Base-by-base conservation (phyloP, 2,113 vertebrate species). In the Suricata suricatta region DNA sequence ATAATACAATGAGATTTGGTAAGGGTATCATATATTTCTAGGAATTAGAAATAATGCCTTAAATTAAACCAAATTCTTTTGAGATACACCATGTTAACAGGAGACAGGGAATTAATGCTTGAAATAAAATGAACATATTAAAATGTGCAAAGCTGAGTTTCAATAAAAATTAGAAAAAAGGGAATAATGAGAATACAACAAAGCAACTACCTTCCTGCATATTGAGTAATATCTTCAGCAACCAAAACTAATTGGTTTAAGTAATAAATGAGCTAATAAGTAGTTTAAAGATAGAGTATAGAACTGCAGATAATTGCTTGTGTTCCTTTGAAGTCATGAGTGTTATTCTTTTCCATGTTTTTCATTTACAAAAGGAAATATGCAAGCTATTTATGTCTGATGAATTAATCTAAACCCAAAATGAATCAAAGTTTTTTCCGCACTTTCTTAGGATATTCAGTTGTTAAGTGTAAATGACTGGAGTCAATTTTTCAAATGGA, bases 231-330 rank as follows among this genome's bases (percentile, higher is more conserved):
- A 90, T 86, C 90, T 96, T 94, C 11, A 84, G n/a, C n/a, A 95
- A 97, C 41, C 60, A 93, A 96, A 97, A 23, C 64, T 96, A 98
- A 97, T 98, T 98, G 91, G 81, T 95, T 68, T 64, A 81, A 95
- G 79, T 79, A 97, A 79, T 8, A 97, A 98, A 97, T 90, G 94
- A 97, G 44, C 71, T 96, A 94, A 94, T 96, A 98, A 98, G 90
- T 97, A 97, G 79, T 94, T 97, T 81, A 76, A 97, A 97, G 90
- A 84, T 54, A 94, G 84, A 94, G 80, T 80, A 91, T 16, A 92
- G 69, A 97, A 95, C 90, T 96, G 44, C 29, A 90, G 87, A 66
- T 97, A 93, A 97, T 97, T 97, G 91, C 76, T 95, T 81, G 57
- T 96, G 1, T 44, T 41, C 69, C 87, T 98, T 98, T 98, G 97